Conservation (phyloP, 2,113 vertebrate species). For the Apistogramma diplotaenia region DNA sequence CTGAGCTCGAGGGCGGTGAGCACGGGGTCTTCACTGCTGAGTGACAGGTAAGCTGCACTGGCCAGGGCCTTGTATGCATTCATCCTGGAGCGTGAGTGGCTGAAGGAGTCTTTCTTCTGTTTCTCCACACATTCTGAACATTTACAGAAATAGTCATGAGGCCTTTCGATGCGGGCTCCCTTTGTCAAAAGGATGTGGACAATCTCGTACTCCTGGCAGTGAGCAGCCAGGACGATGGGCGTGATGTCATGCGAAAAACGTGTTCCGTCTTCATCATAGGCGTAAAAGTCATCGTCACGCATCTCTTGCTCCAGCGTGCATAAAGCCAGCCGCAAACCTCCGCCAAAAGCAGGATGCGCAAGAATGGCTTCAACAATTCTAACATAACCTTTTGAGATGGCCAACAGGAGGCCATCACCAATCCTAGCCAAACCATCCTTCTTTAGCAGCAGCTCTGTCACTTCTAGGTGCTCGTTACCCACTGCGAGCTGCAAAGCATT, state of each 20-base stretch:
- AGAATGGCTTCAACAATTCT: slow-evolving; percentile 96
- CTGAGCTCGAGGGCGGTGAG: slow-evolving; percentile 94
- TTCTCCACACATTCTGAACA: slow-evolving; percentile 89
- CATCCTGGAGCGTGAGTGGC: slow-evolving; percentile 95
- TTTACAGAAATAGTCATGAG: slow-evolving; percentile 97
- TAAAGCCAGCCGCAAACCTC: slow-evolving; percentile 86
- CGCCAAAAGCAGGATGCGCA: slow-evolving; percentile 88
- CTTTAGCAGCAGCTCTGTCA: slow-evolving; percentile 93
- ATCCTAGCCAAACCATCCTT: slow-evolving; percentile 91
- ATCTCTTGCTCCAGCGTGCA: slow-evolving; percentile 93
- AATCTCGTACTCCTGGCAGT: slow-evolving; percentile 97
- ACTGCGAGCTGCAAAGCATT: slow-evolving; percentile 93
- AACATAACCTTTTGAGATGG: slow-evolving; percentile 96
- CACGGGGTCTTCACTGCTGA: slow-evolving; percentile 96
- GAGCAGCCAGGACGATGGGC: slow-evolving; percentile 91
- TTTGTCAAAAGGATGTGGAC: slow-evolving; percentile 93
- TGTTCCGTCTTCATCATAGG: slow-evolving; percentile 94
- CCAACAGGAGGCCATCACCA: slow-evolving; percentile 89
- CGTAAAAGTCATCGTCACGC: slow-evolving; percentile 92
- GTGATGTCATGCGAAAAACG: slow-evolving; percentile 96
- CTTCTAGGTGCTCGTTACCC: slow-evolving; percentile 94
- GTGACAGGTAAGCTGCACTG: slow-evolving; percentile 91
- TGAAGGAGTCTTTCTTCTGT: slow-evolving; percentile 91
- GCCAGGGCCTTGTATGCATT: slow-evolving; percentile 96
- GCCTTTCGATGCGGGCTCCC: slow-evolving; percentile 91